Evolutionary conservation across 2,888 invertebrate genomes (phyloP), one percentile per base, ranked within the genome.

Genomic region (Psococerastis gibbosa): DNA sequence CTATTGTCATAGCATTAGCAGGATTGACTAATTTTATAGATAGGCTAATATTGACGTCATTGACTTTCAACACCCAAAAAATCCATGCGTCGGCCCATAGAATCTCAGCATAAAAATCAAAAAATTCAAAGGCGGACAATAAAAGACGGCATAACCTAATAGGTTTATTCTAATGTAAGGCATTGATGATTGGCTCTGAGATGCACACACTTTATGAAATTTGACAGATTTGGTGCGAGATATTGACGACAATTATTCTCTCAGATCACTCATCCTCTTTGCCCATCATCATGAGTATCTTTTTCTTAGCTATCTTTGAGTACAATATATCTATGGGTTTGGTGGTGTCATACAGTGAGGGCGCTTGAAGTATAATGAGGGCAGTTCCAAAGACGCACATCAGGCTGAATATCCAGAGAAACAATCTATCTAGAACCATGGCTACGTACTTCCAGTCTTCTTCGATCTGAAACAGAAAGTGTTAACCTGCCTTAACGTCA

Each of bases 401-500:
- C 60, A 89, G 71, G 59, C 92, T 84, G 68, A 95, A 95, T 56
- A 88, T 77, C 77, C 89, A 91, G 54, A 95, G 73, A 68, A 95
- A 95, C 56, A 95, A 74, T 56, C 95, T 75, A 67, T 95, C 95
- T 61, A 95, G 70, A 50, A 95, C 94, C 89, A 94, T 85, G 49
- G 75, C 75, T 47, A 95, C 91, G 68, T 91, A 95, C 63, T 94
- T 94, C 95, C 95, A 95, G 66, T 95, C 95, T 66, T 92, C 91
- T 63, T 84, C 85, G 56, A 89, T 85, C 88, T 88, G 65, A 2
- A 63, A 59, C 43, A 48, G 18, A 47, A 50, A n/a, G n/a, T n/a
- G n/a, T n/a, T n/a, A n/a, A n/a, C n/a, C n/a, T n/a, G n/a, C n/a
- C n/a, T n/a, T n/a, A n/a, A n/a, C n/a, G n/a, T n/a, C n/a, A n/a